These are phyloP conservation scores for Pantherophis alleghaniensis DNA, from an alignment of 2,797 vertebrate species.

Conservation along the genomic window DNA sequence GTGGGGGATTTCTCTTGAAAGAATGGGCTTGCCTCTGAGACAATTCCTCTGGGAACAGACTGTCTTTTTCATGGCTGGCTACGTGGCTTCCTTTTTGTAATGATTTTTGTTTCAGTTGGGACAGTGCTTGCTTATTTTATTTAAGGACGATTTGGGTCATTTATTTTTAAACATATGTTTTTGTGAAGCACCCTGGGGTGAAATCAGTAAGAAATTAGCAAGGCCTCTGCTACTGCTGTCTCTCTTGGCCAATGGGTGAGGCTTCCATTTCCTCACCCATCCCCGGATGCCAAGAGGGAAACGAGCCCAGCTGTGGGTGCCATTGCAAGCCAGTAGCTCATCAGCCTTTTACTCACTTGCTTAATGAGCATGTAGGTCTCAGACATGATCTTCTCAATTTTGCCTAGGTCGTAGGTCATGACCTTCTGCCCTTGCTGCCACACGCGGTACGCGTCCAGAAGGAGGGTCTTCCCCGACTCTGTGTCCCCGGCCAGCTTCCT, in stretches of 20 bases:
- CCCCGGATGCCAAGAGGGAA: neutral
- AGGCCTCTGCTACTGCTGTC: neutral
- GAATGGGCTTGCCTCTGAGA: neutral
- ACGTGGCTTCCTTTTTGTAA: neutral
- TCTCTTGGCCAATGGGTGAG: neutral
- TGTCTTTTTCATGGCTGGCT: neutral
- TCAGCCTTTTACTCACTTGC: constrained; percentile 76
- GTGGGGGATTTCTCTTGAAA: neutral
- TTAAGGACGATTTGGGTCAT: neutral
- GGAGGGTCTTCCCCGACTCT: constrained; percentile 90
- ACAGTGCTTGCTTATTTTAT: neutral
- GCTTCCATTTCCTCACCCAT: neutral
- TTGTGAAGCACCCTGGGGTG: neutral
- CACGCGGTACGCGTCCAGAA: constrained; percentile 93
- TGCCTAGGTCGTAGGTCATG: constrained; percentile 89
- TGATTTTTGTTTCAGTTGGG: neutral
- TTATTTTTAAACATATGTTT: neutral
- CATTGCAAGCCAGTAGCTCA: neutral
- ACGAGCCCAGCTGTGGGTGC: neutral
- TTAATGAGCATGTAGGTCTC: constrained; percentile 99
- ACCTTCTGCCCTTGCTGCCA: constrained; percentile 99
- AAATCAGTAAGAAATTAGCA: neutral
- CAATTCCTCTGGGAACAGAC: neutral
- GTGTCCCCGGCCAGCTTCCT: constrained; percentile 92
- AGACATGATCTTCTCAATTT: constrained; percentile 97